Base-by-base conservation (phyloP, 2,888 invertebrate genomes). In the Punctoribates punctum region DNA sequence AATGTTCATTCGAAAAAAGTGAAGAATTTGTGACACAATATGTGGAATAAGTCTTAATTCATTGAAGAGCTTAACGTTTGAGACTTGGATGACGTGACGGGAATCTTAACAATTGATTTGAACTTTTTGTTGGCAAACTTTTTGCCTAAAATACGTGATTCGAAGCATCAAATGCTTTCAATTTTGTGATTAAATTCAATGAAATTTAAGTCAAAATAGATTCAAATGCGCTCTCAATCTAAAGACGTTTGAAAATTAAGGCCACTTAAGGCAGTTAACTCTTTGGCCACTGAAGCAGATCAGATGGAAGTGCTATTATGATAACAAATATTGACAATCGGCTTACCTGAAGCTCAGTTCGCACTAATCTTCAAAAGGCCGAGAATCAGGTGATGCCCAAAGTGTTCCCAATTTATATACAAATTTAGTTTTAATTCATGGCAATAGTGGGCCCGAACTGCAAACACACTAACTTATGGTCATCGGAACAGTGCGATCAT, bases 321-420 rank as follows among this genome's bases (percentile, higher is more conserved):
- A 42, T 13, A 70, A 70, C 15, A 70, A 70, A 70, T 70, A 70
- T 42, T 70, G 70, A 70, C 70, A 70, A 42, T 65, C 42, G 42
- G 70, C 70, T 70, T 70, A 70, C 70, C 70, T 70, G 70, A n/a
- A n/a, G 15, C n/a, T 70, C 42, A 70, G 34, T 62, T 62, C 25
- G 27, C 15, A 62, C 62, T 62, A 62, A 62, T 62, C 62, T 57
- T 23, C 57, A 57, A 51, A 57, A 57, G 23, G 57, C 20, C n/a
- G 57, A 57, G 25, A 57, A 57, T 57, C 23, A 57, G 57, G 57
- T 23, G 57, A 8, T 57, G 57, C 11, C 17, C 15, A 60, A 27
- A 60, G 60, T 27, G 60, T 23, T 25, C 25, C 60, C 20, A 25
- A 65, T 65, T 65, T 65, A 65, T 34, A 65, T 65, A 65, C 20